phyloP scores from a whole-genome alignment of 2,113 vertebrate genomes.

The Ornithorhynchus anatinus region DNA sequence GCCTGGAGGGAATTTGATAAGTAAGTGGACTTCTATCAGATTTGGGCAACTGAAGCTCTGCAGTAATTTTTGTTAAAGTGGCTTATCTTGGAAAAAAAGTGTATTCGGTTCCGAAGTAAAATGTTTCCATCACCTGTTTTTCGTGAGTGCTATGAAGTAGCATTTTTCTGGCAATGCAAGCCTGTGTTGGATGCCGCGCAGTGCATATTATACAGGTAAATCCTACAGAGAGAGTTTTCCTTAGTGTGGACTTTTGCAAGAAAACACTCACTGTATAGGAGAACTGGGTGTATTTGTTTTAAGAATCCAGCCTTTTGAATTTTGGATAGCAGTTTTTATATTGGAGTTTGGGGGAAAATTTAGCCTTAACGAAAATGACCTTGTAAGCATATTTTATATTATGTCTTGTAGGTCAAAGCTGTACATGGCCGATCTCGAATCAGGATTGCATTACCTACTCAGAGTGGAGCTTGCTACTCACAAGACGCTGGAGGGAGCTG shows the following conservation, averaged over 20 bases:
- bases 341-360: background rate
- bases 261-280: too few species aligned
- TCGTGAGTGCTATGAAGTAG: too few species aligned
- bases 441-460: conserved; percentile 89
- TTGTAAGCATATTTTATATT: background rate
- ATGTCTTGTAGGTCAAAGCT: conserved; percentile 76
- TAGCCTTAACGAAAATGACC: background rate
- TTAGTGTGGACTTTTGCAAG: background rate
- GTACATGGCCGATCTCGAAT: conserved; percentile 91
- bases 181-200: too few species aligned
- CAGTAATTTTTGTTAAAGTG: too few species aligned
- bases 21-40: conserved; percentile 54
- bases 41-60: too few species aligned
- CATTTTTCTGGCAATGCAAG: too few species aligned
- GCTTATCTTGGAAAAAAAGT: too few species aligned
- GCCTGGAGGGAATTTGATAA: conserved; percentile 84
- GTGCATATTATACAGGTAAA: too few species aligned
- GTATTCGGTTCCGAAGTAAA: too few species aligned
- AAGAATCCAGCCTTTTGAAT: background rate
- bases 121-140: too few species aligned
- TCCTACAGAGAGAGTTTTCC: background rate
- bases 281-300: too few species aligned
- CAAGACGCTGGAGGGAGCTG: conserved; percentile 80
- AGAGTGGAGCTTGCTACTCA: conserved; percentile 89
- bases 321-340: background rate